A percentile compares a stretch with the other conserved stretches of the same genome.
Evolutionary conservation across 2,113 vertebrate species (phyloP).

Genomic region (Caranx ignobilis): DNA sequence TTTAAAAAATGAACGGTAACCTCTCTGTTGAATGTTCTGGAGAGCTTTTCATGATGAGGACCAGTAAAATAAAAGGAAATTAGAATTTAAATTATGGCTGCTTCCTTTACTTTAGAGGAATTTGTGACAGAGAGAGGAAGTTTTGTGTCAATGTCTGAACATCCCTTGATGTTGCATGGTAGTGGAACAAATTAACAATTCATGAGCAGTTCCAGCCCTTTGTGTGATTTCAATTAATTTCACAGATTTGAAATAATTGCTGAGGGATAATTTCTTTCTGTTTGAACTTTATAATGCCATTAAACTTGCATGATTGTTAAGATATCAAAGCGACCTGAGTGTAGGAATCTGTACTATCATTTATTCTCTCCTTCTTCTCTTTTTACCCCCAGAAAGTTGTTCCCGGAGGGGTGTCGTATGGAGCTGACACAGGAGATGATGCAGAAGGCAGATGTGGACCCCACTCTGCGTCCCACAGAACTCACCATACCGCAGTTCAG

Average conservation of each 20-base stretch:
- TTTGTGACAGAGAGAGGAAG: slow-evolving; percentile 4
- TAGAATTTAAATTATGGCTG: slow-evolving; percentile 14
- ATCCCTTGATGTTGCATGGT: slow-evolving; percentile 12
- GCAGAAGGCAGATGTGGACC: slow-evolving; percentile 89
- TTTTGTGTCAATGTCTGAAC: slow-evolving; percentile 14
- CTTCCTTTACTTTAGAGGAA: background rate
- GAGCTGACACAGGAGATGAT: slow-evolving; percentile 88
- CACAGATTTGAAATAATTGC: slow-evolving; percentile 67
- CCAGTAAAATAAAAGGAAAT: slow-evolving; percentile 16
- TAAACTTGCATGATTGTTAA: slow-evolving; percentile 66
- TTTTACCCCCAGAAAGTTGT: slow-evolving; percentile 87
- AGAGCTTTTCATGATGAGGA: slow-evolving; percentile 12
- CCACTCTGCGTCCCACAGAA: slow-evolving; percentile 87
- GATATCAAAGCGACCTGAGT: slow-evolving; percentile 69
- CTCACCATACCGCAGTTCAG: slow-evolving; percentile 89
- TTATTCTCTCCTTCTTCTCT: slow-evolving; percentile 10
- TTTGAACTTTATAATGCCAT: slow-evolving; percentile 58
- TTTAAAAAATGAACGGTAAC: background rate
- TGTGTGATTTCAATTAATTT: slow-evolving; percentile 76
- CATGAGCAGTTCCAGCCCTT: slow-evolving; percentile 51
- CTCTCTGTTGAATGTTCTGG: slow-evolving; percentile 12
- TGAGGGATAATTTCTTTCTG: slow-evolving; percentile 61
- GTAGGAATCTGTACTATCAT: slow-evolving; percentile 6
- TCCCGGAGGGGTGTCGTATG: slow-evolving; percentile 87
- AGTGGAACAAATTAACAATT: slow-evolving; percentile 59